Conservation (phyloP, 2,113 vertebrate genomes). For the Hemibagrus wyckioides region DNA sequence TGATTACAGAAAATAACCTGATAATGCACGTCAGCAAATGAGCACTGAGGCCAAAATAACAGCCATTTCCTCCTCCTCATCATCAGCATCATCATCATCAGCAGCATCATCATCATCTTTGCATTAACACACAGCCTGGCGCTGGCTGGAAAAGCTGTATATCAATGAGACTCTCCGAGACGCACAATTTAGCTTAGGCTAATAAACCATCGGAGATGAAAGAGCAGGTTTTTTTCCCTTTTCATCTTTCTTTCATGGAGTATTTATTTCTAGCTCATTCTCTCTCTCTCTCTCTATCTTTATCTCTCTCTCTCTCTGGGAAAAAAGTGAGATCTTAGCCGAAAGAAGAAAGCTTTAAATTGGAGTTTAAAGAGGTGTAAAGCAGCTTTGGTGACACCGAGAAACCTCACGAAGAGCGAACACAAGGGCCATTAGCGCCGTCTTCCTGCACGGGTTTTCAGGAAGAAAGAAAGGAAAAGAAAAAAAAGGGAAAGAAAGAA, state of each 20-base stretch:
- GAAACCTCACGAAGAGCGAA: neutral
- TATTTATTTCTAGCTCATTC: slow-evolving; percentile 27
- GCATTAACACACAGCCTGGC: slow-evolving; percentile 23
- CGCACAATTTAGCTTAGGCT: slow-evolving; percentile 40
- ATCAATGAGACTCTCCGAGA: slow-evolving; percentile 35
- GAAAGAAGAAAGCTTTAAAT: slow-evolving; percentile 39
- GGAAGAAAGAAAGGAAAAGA: neutral
- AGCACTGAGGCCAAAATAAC: slow-evolving; percentile 3
- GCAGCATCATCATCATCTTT: slow-evolving; percentile 16
- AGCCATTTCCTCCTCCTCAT: slow-evolving; percentile 18
- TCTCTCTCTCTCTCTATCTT: neutral
- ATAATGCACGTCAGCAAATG: neutral
- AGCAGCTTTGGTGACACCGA: slow-evolving; percentile 29
- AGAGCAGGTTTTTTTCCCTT: slow-evolving; percentile 15
- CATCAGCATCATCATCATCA: slow-evolving; percentile 30
- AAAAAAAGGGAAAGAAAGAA: neutral
- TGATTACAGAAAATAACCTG: slow-evolving; percentile 17
- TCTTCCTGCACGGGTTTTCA: neutral
- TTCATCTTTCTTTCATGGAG: slow-evolving; percentile 24
- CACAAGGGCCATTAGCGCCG: slow-evolving; percentile 26
- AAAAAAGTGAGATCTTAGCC: slow-evolving; percentile 19
- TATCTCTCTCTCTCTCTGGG: neutral
- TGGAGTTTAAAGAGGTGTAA: slow-evolving; percentile 41
- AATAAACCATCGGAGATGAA: slow-evolving; percentile 37
- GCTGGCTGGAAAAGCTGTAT: slow-evolving; percentile 13